Conservation (phyloP, 2,888 invertebrate species). For the Pollenia labialis region DNA sequence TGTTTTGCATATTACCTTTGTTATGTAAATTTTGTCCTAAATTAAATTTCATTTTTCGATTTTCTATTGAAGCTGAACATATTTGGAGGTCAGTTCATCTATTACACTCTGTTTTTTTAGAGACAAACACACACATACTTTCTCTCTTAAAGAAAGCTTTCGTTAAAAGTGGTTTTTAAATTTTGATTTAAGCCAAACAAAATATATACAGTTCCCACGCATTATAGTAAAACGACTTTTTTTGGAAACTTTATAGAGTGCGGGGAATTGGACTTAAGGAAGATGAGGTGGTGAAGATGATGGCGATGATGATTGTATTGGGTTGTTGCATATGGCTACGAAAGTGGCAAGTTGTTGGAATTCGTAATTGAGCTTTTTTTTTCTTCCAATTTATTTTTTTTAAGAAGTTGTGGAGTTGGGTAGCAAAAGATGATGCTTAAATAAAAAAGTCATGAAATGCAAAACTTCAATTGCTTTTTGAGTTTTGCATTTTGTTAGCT, state of each 20-base stretch:
- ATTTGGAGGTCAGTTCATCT: conserved; percentile 34
- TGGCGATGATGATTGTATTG: not conserved
- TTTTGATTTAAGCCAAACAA: conserved; percentile 1
- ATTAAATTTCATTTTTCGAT: conserved; percentile 13
- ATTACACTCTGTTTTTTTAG: not conserved
- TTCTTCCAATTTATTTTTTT: not conserved
- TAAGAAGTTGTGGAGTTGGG: conserved; percentile 16
- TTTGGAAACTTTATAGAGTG: not conserved
- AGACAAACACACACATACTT: conserved; percentile 22
- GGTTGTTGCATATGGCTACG: not conserved
- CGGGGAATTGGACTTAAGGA: not conserved
- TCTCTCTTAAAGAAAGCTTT: conserved; percentile 63
- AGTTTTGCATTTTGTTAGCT: conserved; percentile 46
- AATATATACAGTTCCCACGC: conserved; percentile 45
- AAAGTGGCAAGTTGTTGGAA: conserved; percentile 6
- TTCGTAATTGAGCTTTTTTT: conserved; percentile 28
- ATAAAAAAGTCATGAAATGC: conserved; percentile 9
- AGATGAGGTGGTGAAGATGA: not conserved
- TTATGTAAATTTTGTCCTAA: conserved; percentile 51
- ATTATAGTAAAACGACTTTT: not conserved
- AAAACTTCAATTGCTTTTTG: conserved; percentile 27
- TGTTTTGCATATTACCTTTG: conserved; percentile 10
- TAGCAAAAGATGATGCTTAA: not conserved
- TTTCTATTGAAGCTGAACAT: not conserved
- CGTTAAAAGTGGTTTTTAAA: not conserved